phyloP scores from a whole-genome alignment of 2,797 vertebrate genomes.

The Lutjanus argentimaculatus region DNA sequence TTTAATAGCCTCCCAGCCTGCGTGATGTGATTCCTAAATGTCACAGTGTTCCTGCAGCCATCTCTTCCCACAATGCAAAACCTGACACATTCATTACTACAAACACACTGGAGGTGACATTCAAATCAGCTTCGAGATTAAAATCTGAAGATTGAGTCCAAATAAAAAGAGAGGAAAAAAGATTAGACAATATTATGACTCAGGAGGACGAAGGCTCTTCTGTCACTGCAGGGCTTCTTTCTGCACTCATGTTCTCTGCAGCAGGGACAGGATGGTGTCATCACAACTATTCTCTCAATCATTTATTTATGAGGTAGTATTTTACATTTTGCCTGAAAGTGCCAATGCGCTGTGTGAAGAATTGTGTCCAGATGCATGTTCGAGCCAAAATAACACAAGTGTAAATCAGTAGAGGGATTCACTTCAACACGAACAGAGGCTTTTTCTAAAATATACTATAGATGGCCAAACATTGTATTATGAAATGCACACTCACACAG shows the following conservation, averaged over 20 bases:
- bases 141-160: constrained; percentile 42
- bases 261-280: background rate
- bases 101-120: constrained; percentile 30
- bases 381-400: background rate
- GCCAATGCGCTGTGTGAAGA: background rate
- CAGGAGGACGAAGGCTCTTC: background rate
- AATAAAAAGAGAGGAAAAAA: constrained; percentile 11
- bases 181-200: background rate
- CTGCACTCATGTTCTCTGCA: background rate
- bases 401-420: background rate
- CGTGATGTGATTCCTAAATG: constrained; percentile 38
- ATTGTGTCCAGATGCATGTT: background rate
- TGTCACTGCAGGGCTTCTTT: background rate
- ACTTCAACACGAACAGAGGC: background rate
- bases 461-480: too few relatives aligned
- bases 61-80: constrained; percentile 25
- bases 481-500: background rate
- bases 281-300: background rate
- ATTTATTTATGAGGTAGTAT: background rate
- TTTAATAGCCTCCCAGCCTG: constrained; percentile 17
- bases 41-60: constrained; percentile 28
- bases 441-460: background rate
- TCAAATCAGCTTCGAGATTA: constrained; percentile 40
- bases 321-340: constrained; percentile 1
- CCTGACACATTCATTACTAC: constrained; percentile 10